A percentile compares a stretch with the other conserved stretches of the same genome.
phyloP scores from a whole-genome alignment of 92 coral and sea anemone genomes.

The Scolanthus callimorphus region DNA sequence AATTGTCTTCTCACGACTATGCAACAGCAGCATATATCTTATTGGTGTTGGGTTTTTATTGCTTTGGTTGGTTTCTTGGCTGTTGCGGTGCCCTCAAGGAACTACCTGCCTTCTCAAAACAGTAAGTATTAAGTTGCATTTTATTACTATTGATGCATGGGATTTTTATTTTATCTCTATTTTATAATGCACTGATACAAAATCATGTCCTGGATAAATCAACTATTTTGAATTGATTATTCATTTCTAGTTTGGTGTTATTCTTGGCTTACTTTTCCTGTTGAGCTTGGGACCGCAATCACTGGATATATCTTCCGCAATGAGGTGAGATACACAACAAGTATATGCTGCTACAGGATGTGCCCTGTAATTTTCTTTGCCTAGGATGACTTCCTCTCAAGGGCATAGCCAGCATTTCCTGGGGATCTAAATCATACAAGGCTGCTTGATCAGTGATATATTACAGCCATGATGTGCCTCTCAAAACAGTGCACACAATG shows the following conservation, averaged over 20 bases:
- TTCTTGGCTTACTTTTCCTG: constrained; percentile 86
- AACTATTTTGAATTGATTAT: constrained; percentile 4
- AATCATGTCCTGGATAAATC: not conserved
- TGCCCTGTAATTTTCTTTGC: too few species aligned
- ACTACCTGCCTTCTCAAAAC: constrained; percentile 77
- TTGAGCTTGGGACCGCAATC: constrained; percentile 88
- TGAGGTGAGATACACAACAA: too few species aligned
- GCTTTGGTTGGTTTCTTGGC: constrained; percentile 80
- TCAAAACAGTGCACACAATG: too few species aligned
- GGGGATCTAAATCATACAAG: too few species aligned
- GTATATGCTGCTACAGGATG: too few species aligned
- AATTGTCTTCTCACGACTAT: constrained; percentile 75
- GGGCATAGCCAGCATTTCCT: too few species aligned
- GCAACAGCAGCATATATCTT: constrained; percentile 79
- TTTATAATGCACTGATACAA: not conserved
- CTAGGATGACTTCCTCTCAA: too few species aligned
- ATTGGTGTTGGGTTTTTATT: constrained; percentile 74
- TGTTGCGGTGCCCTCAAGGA: constrained; percentile 96
- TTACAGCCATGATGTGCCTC: too few species aligned
- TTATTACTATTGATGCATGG: too few species aligned
- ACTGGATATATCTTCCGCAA: constrained; percentile 91
- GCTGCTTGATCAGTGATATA: too few species aligned
- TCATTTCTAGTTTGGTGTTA: constrained; percentile 75
- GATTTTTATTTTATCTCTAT: too few species aligned
- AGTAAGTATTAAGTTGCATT: constrained; percentile 53